Evolutionary conservation across 2,888 invertebrate species (phyloP).

Genomic region (Acleris sparsana): DNA sequence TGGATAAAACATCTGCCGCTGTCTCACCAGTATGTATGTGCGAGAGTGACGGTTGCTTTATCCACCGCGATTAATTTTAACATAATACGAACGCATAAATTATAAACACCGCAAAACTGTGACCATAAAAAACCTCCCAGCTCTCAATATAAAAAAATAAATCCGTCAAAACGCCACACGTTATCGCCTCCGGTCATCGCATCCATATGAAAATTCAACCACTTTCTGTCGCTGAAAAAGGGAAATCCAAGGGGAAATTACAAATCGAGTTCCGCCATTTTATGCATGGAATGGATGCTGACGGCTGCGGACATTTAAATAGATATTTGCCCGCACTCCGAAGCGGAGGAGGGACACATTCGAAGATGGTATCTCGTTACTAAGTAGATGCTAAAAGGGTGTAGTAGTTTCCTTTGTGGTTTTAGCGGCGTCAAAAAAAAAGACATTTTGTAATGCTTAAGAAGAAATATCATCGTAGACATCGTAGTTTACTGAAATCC

Average conservation of each 20-base stretch:
- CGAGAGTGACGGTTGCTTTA: too few relatives aligned
- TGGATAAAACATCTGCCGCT: too few relatives aligned
- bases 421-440: not conserved
- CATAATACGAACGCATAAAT: too few relatives aligned
- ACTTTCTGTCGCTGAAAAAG: not conserved
- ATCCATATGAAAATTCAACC: conserved; percentile 9
- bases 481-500: too few relatives aligned
- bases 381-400: conserved; percentile 13
- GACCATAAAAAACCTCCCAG: too few relatives aligned
- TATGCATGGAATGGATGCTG: conserved; percentile 17
- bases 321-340: conserved; percentile 6
- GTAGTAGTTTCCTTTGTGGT: not conserved
- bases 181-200: not conserved
- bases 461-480: too few relatives aligned
- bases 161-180: not conserved
- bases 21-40: too few relatives aligned
- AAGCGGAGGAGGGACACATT: conserved; percentile 13
- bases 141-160: too few relatives aligned
- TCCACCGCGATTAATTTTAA: too few relatives aligned
- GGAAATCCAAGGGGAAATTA: conserved; percentile 26
- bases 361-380: conserved; percentile 11
- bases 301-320: conserved; percentile 14
- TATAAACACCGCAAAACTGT: too few relatives aligned
- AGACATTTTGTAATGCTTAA: too few relatives aligned
- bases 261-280: conserved; percentile 20